Evolutionary conservation across 2,888 invertebrate genomes (phyloP), one percentile per base, ranked within the genome.

Genomic region (Mechanitis mazaeus): DNA sequence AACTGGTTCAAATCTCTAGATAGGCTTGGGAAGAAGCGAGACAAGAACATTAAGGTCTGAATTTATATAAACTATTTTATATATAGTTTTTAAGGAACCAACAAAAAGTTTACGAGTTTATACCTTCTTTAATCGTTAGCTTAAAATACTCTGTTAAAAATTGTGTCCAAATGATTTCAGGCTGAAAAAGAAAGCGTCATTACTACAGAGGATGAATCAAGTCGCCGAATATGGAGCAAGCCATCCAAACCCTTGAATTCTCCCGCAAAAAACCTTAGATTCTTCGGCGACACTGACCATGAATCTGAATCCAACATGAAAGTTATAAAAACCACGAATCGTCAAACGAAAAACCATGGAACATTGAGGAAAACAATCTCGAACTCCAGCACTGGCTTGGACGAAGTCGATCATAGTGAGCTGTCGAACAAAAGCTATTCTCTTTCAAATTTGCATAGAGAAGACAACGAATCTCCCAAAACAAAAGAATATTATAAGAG

Each of bases 1-100:
- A 93, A 93, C 76, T 96, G 95, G 95, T 95, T 96, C 86, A 95
- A 95, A 78, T 95, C 95, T 1, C 83, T 95, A 62, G 94, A 94
- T 78, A 86, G 94, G 59, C 91, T 94, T 56, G 93, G 94, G 57
- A 93, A 93, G 78, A 95, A 94, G 79, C 94, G 92, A 74, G 83
- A 77, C 33, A 84, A 86, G 56, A 76, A 67, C 87, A 90, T 71
- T 33, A 87, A 85, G 89, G 93, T 93, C 9, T 9, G 42, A 42
- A 42, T 42, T 11, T 42, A 42, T 42, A 42, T 42, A 42, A 42
- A 9, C 42, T 7, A 42, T 42, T 2, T 42, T 9, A 9, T 42
- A 1, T 42, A 42, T 7, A 9, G 0, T 2, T 42, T 5, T 42
- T 38, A 38, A 20, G 20, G 42, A 42, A 42, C 42, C 42, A 42